These are phyloP conservation scores for Lysandra coridon DNA, from an alignment of 2,888 invertebrate species.

Conservation along the genomic window DNA sequence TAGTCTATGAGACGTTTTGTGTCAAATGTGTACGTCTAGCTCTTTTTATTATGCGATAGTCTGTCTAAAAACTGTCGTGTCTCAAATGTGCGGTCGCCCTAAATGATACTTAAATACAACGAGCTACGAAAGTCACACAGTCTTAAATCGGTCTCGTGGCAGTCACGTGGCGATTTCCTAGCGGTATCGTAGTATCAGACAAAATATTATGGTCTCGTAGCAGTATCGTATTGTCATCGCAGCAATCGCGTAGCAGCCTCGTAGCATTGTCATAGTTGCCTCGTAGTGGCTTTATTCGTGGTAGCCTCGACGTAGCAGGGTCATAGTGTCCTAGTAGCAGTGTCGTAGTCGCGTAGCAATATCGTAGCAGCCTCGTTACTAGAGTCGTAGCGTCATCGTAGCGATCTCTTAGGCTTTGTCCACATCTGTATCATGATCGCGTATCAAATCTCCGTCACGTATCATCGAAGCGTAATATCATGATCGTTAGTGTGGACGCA, in stretches of 20 bases:
- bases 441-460: no score
- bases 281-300: not conserved
- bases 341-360: not conserved
- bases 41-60: no score
- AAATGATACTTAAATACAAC: no score
- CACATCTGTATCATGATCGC: no score
- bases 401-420: not conserved
- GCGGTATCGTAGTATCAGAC: not conserved
- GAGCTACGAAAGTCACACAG: no score
- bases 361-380: not conserved
- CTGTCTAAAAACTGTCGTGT: no score
- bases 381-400: not conserved
- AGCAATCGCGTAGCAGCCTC: not conserved
- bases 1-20: no score
- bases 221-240: not conserved
- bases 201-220: not conserved
- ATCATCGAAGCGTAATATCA: no score
- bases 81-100: no score
- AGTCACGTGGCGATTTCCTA: not conserved
- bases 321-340: no score
- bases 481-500: no score
- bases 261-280: not conserved
- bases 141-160: not conserved
- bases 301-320: not conserved
- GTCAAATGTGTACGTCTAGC: no score